Evolutionary conservation across 2,888 invertebrate species (phyloP).

Genomic region (Elmis aenea): DNA sequence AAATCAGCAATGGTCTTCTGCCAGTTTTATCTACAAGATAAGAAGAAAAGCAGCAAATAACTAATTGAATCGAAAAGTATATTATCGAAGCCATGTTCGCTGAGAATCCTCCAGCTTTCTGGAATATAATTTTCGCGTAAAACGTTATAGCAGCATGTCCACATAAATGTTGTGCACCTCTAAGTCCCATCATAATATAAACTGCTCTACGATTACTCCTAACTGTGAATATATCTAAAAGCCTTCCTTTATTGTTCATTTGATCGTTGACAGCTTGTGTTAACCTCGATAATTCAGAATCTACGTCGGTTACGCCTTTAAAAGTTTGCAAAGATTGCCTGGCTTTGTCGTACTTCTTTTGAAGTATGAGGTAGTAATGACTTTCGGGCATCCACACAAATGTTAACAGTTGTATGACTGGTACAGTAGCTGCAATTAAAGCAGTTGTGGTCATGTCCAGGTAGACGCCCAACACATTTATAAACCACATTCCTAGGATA

Average conservation of each 20-base stretch:
- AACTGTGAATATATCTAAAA: conserved; percentile 51
- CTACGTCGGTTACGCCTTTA: conserved; percentile 48
- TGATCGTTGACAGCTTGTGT: conserved; percentile 29
- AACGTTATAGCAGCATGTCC: conserved; percentile 57
- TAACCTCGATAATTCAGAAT: conserved; percentile 45
- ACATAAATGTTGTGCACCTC: conserved; percentile 56
- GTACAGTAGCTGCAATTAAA: conserved; percentile 53
- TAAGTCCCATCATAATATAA: conserved; percentile 54
- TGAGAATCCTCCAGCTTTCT: conserved; percentile 41
- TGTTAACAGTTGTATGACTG: conserved; percentile 52
- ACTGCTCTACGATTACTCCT: conserved; percentile 57
- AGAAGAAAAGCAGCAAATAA: conserved; percentile 52
- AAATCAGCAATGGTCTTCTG: conserved; percentile 55
- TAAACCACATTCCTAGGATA: conserved; percentile 55
- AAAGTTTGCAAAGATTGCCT: conserved; percentile 52
- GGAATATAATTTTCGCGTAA: conserved; percentile 58
- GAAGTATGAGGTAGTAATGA: conserved; percentile 48
- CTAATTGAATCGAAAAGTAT: conserved; percentile 52
- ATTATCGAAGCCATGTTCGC: conserved; percentile 53
- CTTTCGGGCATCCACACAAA: conserved; percentile 62
- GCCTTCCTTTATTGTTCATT: conserved; percentile 51
- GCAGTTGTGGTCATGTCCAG: conserved; percentile 51
- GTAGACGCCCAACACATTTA: conserved; percentile 58
- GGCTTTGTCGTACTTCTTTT: conserved; percentile 44
- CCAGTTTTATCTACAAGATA: conserved; percentile 58